These are phyloP conservation scores for Spilosoma lubricipeda DNA, from an alignment of 2,888 invertebrate species.

Conservation along the genomic window DNA sequence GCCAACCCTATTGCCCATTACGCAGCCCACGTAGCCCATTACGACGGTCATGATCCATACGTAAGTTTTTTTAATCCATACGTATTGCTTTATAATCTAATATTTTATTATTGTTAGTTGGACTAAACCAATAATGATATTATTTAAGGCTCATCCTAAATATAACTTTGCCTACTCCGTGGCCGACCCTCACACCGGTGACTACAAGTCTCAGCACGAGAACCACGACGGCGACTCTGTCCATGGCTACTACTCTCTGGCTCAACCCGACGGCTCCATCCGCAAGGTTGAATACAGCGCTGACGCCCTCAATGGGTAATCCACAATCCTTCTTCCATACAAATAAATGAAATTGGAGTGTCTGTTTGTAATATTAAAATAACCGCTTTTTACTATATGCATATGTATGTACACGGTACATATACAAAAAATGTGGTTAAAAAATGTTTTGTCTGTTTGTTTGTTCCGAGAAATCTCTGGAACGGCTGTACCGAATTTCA, in stretches of 20 bases:
- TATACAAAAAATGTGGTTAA: no score
- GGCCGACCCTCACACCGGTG: slow-evolving; percentile 84
- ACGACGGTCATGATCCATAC: slow-evolving; percentile 53
- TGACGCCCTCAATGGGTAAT: slow-evolving; percentile 63
- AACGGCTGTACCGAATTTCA: no score
- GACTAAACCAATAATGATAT: neutral
- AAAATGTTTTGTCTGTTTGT: no score
- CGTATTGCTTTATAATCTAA: no score
- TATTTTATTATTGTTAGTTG: neutral
- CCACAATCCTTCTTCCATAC: neutral
- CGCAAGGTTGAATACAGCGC: slow-evolving; percentile 83
- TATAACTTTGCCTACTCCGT: slow-evolving; percentile 84
- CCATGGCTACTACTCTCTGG: slow-evolving; percentile 85
- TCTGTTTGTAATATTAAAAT: no score
- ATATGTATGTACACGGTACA: no score
- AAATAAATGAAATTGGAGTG: no score
- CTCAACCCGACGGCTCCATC: slow-evolving; percentile 82
- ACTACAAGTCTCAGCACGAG: slow-evolving; percentile 85
- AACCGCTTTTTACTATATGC: no score
- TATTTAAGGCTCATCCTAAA: slow-evolving; percentile 71
- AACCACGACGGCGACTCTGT: slow-evolving; percentile 84
- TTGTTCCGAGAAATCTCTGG: no score
- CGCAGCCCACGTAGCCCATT: slow-evolving; percentile 45
- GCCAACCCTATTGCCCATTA: slow-evolving; percentile 47
- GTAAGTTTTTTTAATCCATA: slow-evolving; percentile 10